Evolutionary conservation across 1,140 invertebrate genomes (phyloP).

Genomic region (Leptoteleia sp.): DNA sequence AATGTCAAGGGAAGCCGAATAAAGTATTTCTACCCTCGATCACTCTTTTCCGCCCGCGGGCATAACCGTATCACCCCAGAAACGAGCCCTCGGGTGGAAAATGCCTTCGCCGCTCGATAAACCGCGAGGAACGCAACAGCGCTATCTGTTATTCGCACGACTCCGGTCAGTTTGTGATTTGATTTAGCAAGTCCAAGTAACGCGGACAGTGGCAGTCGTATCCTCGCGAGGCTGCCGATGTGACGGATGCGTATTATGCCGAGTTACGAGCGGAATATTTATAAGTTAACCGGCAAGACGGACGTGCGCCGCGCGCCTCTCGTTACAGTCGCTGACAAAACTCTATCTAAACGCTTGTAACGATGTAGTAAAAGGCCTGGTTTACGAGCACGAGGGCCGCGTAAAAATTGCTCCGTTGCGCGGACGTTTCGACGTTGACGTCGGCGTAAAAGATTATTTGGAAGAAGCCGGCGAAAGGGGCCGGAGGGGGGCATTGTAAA

Average conservation of each 20-base stretch:
- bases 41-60: too few relatives aligned
- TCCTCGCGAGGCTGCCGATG: constrained; percentile 27
- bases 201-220: constrained; percentile 37
- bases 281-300: constrained; percentile 28
- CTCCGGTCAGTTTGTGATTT: constrained; percentile 51
- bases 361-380: constrained; percentile 3
- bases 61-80: too few relatives aligned
- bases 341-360: constrained; percentile 13
- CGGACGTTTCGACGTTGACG: too few relatives aligned
- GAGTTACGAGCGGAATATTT: constrained; percentile 47
- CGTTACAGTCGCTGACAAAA: constrained; percentile 31
- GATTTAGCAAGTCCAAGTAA: constrained; percentile 58
- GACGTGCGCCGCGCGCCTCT: constrained; percentile 8
- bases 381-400: constrained; percentile 4
- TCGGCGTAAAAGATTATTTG: neutral
- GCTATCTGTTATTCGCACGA: constrained; percentile 16
- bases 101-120: neutral
- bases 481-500: too few relatives aligned
- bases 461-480: neutral
- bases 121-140: constrained; percentile 38
- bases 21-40: too few relatives aligned
- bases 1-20: too few relatives aligned
- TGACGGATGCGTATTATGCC: constrained; percentile 49
- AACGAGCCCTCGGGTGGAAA: too few relatives aligned
- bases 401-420: constrained; percentile 11